Evolutionary conservation across 2,888 invertebrate genomes (phyloP).

Genomic region (Pyrochroa serraticornis): DNA sequence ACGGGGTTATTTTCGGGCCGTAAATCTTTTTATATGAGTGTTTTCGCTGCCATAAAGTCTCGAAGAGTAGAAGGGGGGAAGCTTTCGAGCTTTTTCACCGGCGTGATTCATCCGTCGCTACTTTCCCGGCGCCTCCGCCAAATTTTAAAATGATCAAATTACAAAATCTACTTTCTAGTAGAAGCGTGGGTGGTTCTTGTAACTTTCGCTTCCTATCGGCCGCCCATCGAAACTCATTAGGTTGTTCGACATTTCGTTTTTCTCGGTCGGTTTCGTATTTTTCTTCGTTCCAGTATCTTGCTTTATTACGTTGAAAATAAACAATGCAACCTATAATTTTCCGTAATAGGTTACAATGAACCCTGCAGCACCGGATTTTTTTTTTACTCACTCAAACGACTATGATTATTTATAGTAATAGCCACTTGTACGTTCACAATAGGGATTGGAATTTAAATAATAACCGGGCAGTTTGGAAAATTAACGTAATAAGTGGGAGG

Average conservation of each 20-base stretch:
- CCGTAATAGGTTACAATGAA: slow-evolving; percentile 43
- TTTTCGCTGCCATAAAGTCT: slow-evolving; percentile 50
- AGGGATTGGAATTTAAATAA: slow-evolving; percentile 58
- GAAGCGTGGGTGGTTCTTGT: neutral
- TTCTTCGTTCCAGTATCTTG: slow-evolving; percentile 3
- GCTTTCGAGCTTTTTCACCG: slow-evolving; percentile 30
- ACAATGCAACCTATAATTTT: slow-evolving; percentile 36
- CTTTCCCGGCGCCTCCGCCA: neutral
- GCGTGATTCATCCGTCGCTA: slow-evolving; percentile 8
- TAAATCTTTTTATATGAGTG: slow-evolving; percentile 56
- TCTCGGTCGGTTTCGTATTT: neutral
- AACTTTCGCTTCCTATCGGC: neutral
- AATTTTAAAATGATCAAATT: neutral
- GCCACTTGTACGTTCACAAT: slow-evolving; percentile 54
- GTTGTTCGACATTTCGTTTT: neutral
- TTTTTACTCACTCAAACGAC: slow-evolving; percentile 43
- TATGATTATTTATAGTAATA: slow-evolving; percentile 55
- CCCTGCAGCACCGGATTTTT: slow-evolving; percentile 42
- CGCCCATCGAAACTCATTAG: neutral
- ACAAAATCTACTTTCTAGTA: too few species aligned
- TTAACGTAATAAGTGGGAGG: slow-evolving; percentile 54
- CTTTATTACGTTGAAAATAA: slow-evolving; percentile 31
- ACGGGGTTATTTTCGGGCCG: slow-evolving; percentile 50
- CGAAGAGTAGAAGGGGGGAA: slow-evolving; percentile 37
- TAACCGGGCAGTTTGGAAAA: slow-evolving; percentile 53